Evolutionary conservation across 1,140 invertebrate species (phyloP), one percentile per base, ranked within the genome.

Genomic region (Acromyrmex echinatior): DNA sequence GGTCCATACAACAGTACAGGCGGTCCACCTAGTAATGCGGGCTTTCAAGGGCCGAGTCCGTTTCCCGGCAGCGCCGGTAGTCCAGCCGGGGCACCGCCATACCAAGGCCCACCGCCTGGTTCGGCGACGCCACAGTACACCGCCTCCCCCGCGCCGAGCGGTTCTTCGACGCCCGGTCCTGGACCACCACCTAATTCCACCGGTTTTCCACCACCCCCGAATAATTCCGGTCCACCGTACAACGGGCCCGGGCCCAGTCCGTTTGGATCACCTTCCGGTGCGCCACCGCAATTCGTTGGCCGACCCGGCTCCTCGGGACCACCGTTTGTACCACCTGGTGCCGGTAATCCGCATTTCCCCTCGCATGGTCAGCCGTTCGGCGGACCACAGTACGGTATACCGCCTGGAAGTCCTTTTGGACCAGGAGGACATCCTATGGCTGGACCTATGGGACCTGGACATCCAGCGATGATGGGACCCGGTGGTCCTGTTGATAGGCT

Each of bases 71-170:
- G 96, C 45, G 97, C 96, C 77, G 96, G 96, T 25, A 97, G 97
- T 92, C 97, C 97, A 70, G 96, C 97, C 35, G 96, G 96, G 25
- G 96, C 96, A 9, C 96, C 96, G 31, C 94, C 96, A 56, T 97
- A 97, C 93, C 97, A 97, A 92, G 96, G 96, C 89, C 97, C 97
- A 73, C 97, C 96, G 79, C 97, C 97, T 6, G 97, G 97, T 58
- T 97, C 97, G 35, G 97, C 96, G 79, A 97, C 97, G 80, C 97
- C 97, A 18, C 97, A 97, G 92, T 97, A 97, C 93, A 97, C 97
- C 86, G 97, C 97, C 35, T 97, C 97, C 45, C 97, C 97, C 65
- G 97, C 97, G 71, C 97, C 97, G 3, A 97, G 97, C 39, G 97
- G 97, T n/a, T 97, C 97, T 58, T 97, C 97, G 18, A 97, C 97